Evolutionary conservation across 2,888 invertebrate genomes (phyloP).

Genomic region (Drosophila phalerata): DNA sequence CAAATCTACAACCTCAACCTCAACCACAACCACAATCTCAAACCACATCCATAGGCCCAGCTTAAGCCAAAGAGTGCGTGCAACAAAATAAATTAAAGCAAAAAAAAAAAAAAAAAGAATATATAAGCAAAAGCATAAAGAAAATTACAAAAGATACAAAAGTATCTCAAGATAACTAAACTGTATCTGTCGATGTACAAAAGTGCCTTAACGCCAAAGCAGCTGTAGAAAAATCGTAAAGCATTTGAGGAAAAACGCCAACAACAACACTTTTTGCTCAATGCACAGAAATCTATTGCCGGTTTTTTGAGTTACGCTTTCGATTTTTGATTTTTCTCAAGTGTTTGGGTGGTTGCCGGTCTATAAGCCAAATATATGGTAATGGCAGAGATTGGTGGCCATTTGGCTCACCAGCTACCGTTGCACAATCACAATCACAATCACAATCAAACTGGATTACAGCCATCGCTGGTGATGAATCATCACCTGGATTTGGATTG

Average conservation of each 20-base stretch:
- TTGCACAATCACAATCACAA: conserved; percentile 86
- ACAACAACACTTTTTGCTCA: conserved; percentile 55
- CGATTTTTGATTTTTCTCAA: conserved; percentile 52
- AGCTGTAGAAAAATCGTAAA: conserved; percentile 3
- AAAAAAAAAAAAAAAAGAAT: conserved; percentile 5
- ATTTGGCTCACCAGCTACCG: conserved; percentile 89
- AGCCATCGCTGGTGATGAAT: conserved; percentile 88
- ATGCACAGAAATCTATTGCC: conserved; percentile 41
- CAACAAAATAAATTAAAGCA: conserved; percentile 15
- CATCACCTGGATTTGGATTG: conserved; percentile 86
- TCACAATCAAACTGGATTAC: conserved; percentile 87
- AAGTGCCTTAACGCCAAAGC: conserved; percentile 64
- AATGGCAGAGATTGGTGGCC: conserved; percentile 89
- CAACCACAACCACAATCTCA: conserved; percentile 22
- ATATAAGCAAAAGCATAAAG: conserved; percentile 16
- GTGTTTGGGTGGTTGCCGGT: conserved; percentile 73
- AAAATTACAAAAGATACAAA: conserved; percentile 17
- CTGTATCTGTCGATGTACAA: conserved; percentile 38
- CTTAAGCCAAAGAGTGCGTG: conserved; percentile 47
- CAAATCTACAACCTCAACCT: conserved; percentile 10
- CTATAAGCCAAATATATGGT: conserved; percentile 87
- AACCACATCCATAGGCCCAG: conserved; percentile 17
- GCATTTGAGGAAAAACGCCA: background rate
- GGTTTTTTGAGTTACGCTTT: conserved; percentile 43
- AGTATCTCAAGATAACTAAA: conserved; percentile 51